Base-by-base conservation (phyloP, 2,113 vertebrate species). In the Apus apus region DNA sequence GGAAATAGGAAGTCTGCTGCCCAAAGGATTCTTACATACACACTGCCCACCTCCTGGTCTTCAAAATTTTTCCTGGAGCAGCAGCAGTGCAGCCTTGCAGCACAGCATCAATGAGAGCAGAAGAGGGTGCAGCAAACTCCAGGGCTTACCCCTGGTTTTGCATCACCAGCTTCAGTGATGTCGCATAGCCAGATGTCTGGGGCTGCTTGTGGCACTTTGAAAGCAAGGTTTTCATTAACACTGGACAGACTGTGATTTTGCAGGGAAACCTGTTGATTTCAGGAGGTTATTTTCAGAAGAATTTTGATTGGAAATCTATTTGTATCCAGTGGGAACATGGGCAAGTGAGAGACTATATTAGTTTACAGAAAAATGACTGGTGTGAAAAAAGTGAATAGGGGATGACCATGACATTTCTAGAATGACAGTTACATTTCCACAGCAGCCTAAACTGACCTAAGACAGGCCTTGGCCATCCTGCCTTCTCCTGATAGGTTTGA, bases 141-240 rank as follows among this genome's bases (percentile, higher is more conserved):
- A 68, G 50, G 45, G 45, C 71, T 87, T 3, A 2, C 15, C 25
- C 40, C 27, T 43, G 40, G 7, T 40, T 88, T 72, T 86, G 8
- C 19, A 6, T 58, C 46, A 54, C 40, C 0, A 3, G 45, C 34
- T 82, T 82, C 82, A 75, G 62, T 0, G 4, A 70, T 43, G 51
- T 66, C 53, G 27, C 0, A 1, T 19, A 70, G 75, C 23, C 0
- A 0, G 18, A 38, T 1, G 1, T 13, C 5, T 45, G 45, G 19
- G 30, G 36, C 8, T 72, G 53, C 29, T 65, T 23, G 25, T 57
- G 67, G 54, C 3, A 6, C 70, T 94, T 94, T 87, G 18, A 43
- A 54, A 82, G 66, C 13, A 64, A 72, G n/a, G 73, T 73, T 66
- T 68, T 70, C 71, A 53, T 30, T 54, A 79, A 90, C 26, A 13